A percentile compares a stretch with the other conserved stretches of the same genome.
These are phyloP conservation scores for Siniperca scherzeri DNA, from an alignment of 2,797 vertebrate genomes.

Conservation along the genomic window DNA sequence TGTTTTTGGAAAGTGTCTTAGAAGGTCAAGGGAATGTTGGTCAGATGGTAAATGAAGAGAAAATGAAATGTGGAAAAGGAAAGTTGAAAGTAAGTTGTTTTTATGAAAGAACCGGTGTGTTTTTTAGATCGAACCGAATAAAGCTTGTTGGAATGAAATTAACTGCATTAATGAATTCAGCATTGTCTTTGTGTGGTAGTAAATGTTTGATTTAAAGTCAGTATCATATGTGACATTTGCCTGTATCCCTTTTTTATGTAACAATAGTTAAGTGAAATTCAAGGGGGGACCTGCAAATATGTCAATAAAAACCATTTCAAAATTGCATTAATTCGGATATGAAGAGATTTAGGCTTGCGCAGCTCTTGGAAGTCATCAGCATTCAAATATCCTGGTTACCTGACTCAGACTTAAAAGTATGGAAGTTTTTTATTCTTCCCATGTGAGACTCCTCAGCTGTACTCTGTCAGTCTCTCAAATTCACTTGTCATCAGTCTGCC, in stretches of 20 bases:
- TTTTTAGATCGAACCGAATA: constrained; percentile 79
- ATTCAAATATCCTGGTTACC: not conserved
- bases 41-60: constrained; percentile 49
- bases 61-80: constrained; percentile 28
- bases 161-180: constrained; percentile 41
- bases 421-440: not conserved
- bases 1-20: constrained; percentile 57
- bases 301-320: not conserved
- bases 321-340: not conserved
- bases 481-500: not conserved
- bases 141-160: constrained; percentile 58
- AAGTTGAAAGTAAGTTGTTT: constrained; percentile 65
- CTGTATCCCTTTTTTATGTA: not conserved
- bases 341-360: not conserved
- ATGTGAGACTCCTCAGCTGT: not conserved
- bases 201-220: not conserved
- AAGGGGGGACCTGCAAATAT: not conserved
- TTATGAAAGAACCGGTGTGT: constrained; percentile 73
- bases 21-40: constrained; percentile 74
- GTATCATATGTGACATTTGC: not conserved
- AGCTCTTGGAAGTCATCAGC: not conserved
- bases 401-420: not conserved
- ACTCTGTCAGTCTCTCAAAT: not conserved
- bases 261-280: not conserved
- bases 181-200: constrained; percentile 12